Evolutionary conservation across 2,888 invertebrate species (phyloP).

Genomic region (Lobophora halterata): DNA sequence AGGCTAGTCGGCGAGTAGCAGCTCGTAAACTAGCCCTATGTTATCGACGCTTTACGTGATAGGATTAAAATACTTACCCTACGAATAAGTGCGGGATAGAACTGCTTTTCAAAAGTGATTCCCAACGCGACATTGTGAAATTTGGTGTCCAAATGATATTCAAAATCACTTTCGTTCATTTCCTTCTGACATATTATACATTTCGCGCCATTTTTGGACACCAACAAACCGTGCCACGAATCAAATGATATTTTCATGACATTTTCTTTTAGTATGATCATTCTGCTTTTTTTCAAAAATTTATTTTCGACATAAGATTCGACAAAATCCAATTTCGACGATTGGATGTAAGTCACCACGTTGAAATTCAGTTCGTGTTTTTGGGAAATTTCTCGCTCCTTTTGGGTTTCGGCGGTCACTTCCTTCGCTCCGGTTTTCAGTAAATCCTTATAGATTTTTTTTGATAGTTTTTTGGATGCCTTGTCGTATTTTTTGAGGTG

Average conservation of each 20-base stretch:
- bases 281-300: constrained; percentile 4
- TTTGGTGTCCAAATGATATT: constrained; percentile 5
- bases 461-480: constrained; percentile 8
- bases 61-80: constrained; percentile 12
- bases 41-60: not conserved
- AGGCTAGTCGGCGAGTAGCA: too few species aligned
- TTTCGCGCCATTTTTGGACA: constrained; percentile 5
- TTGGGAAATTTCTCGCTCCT: constrained; percentile 2
- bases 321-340: not conserved
- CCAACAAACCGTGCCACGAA: constrained; percentile 20
- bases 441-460: constrained; percentile 13
- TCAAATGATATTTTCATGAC: constrained; percentile 20
- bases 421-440: constrained; percentile 12
- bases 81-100: constrained; percentile 18
- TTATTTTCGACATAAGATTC: constrained; percentile 1
- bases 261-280: constrained; percentile 10
- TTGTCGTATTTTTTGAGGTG: constrained; percentile 8
- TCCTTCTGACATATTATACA: constrained; percentile 24
- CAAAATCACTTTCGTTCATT: not conserved
- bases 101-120: constrained; percentile 10
- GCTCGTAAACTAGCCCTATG: too few species aligned
- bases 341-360: constrained; percentile 7
- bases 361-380: not conserved
- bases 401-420: constrained; percentile 8
- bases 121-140: constrained; percentile 13